phyloP scores from a whole-genome alignment of 2,797 vertebrate species.

The Oceanodroma leucorhoa region DNA sequence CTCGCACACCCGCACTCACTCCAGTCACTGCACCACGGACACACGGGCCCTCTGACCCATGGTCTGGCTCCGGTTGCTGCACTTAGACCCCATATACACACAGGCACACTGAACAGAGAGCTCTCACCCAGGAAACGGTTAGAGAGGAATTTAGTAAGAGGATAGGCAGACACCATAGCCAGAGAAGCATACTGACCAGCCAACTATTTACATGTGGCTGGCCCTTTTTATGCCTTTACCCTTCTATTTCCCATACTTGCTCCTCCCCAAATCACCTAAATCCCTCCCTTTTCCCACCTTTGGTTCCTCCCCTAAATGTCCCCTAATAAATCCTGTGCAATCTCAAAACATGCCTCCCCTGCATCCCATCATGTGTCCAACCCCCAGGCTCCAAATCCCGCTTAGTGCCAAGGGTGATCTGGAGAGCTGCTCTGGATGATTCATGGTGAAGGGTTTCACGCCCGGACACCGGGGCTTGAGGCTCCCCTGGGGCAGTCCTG shows the following conservation, averaged over 20 bases:
- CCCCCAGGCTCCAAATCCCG: not conserved
- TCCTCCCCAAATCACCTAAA: not conserved
- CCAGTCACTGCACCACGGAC: fast-evolving
- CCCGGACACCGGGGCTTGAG: fast-evolving
- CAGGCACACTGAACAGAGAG: not conserved
- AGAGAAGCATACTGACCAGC: not conserved
- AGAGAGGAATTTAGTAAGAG: not conserved
- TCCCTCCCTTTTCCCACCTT: not conserved
- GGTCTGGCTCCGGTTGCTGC: not conserved
- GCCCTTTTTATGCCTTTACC: not conserved
- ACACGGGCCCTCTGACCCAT: fast-evolving
- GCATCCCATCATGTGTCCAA: not conserved
- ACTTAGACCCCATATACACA: not conserved
- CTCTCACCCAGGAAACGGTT: not conserved
- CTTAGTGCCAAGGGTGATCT: too few species aligned
- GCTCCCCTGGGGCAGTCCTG: not conserved
- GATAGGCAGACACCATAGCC: not conserved
- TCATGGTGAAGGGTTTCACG: not conserved
- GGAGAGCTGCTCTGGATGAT: not conserved
- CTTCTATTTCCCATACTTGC: not conserved
- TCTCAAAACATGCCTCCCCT: not conserved
- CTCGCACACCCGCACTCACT: fast-evolving
- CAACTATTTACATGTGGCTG: not conserved
- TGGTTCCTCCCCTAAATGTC: not conserved
- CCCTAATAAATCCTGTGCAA: not conserved